Evolutionary conservation across 2,797 vertebrate species (phyloP).

Genomic region (Clamator glandarius): DNA sequence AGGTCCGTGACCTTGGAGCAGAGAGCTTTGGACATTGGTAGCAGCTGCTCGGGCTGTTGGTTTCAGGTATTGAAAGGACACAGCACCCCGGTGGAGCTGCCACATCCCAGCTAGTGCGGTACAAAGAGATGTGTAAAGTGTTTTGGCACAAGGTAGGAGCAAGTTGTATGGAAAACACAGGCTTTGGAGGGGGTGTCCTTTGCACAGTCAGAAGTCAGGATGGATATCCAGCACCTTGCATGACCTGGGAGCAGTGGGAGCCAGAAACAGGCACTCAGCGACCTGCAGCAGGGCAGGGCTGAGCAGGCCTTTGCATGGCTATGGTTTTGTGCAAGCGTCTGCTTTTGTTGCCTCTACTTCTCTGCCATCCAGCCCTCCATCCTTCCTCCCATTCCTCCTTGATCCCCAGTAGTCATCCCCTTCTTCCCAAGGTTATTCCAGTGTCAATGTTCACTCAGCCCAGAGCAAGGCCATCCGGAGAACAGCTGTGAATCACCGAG

Average conservation of each 20-base stretch:
- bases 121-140: not conserved
- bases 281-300: not conserved
- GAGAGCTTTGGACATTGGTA: not conserved
- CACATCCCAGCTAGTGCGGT: not conserved
- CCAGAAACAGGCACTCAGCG: not conserved
- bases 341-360: not conserved
- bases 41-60: not conserved
- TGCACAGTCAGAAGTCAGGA: not conserved
- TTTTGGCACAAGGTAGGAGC: not conserved
- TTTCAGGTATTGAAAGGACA: not conserved
- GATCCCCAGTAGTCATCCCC: not conserved
- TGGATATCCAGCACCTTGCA: not conserved
- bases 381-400: not conserved
- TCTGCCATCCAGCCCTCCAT: not conserved
- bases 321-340: not conserved
- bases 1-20: not conserved
- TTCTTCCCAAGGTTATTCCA: not conserved
- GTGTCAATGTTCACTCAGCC: not conserved
- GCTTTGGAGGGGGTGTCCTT: not conserved
- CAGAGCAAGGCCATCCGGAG: slow-evolving; percentile 27
- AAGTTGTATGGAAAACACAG: not conserved
- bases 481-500: slow-evolving; percentile 67
- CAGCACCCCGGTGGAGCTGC: not conserved
- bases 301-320: fast-evolving
- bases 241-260: not conserved